Evolutionary conservation across 2,113 vertebrate genomes (phyloP), one percentile per base, ranked within the genome.

Genomic region (Salvelinus fontinalis): DNA sequence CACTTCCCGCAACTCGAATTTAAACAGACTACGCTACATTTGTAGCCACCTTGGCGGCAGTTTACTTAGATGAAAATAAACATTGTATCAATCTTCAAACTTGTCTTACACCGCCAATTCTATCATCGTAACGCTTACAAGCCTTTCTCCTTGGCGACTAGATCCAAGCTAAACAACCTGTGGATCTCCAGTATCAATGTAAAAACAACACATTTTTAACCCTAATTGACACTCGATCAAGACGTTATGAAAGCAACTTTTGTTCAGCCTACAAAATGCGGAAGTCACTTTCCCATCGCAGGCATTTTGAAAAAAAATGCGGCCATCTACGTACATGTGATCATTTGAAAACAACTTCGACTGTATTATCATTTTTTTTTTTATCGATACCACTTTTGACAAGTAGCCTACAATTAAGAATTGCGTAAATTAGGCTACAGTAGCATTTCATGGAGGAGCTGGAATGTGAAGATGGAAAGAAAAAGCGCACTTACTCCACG

Each of bases 401-500:
- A 34, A 34, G 27, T 7, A 5, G 24, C 4, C 14, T 65, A 54
- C 51, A 54, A 54, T 54, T 54, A 64, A 49, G 8, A 70, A 70
- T 49, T 24, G 3, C 3, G 2, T 16, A 20, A 16, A 26, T 70
- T 31, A 70, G 11, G 12, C 18, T 18, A 34, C 1, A 29, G 20
- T 8, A 73, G 4, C 62, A 22, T 16, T 24, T 7, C 11, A 70
- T 7, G 34, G 3, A 49, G 22, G 18, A 2, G 27, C 34, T 54
- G 9, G 48, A 75, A 24, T 66, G 71, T 27, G 8, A 51, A 69
- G 2, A 16, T 27, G 70, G 22, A 66, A 13, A 65, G 22, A 60
- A 70, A 22, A 70, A 13, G 2, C 27, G 67, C 87, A 94, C 93
- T 94, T 84, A 94, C 93, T 92, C 93, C 93, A 89, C 92, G 81